A percentile compares a stretch with the other conserved stretches of the same genome.
phyloP scores from a whole-genome alignment of 2,797 vertebrate genomes.

The Euphonia xanthogaster region DNA sequence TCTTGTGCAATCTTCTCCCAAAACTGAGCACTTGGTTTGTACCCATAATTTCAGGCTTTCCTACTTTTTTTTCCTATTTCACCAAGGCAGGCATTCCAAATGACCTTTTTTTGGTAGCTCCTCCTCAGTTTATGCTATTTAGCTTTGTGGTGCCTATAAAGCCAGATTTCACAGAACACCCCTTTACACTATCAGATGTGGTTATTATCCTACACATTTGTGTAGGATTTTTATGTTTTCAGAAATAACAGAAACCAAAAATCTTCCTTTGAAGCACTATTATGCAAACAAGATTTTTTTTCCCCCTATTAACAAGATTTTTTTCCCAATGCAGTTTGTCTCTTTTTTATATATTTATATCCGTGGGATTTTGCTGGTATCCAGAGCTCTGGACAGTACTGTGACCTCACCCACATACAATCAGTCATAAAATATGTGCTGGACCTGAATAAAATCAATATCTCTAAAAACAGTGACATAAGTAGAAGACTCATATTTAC shows the following conservation, averaged over 20 bases:
- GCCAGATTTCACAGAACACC: background rate
- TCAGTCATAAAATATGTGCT: background rate
- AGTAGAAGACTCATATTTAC: slow-evolving; percentile 46
- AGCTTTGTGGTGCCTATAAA: background rate
- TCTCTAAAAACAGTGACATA: background rate
- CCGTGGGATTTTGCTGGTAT: background rate
- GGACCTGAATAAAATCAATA: background rate
- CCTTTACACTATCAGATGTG: background rate
- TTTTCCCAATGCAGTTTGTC: background rate
- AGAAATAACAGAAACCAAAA: background rate
- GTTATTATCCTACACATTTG: background rate
- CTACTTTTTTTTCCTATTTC: background rate
- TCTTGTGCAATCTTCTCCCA: background rate
- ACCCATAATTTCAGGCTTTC: background rate
- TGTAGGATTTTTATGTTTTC: background rate
- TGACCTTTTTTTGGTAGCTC: background rate
- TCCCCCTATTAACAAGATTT: background rate
- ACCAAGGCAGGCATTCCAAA: background rate
- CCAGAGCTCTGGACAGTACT: background rate
- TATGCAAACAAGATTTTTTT: background rate
- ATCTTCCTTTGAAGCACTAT: background rate
- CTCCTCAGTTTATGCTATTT: background rate
- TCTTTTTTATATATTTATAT: background rate
- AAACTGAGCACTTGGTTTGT: background rate
- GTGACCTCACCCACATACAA: background rate